Evolutionary conservation across 2,888 invertebrate species (phyloP).

Genomic region (Drosophila trichaetosa): DNA sequence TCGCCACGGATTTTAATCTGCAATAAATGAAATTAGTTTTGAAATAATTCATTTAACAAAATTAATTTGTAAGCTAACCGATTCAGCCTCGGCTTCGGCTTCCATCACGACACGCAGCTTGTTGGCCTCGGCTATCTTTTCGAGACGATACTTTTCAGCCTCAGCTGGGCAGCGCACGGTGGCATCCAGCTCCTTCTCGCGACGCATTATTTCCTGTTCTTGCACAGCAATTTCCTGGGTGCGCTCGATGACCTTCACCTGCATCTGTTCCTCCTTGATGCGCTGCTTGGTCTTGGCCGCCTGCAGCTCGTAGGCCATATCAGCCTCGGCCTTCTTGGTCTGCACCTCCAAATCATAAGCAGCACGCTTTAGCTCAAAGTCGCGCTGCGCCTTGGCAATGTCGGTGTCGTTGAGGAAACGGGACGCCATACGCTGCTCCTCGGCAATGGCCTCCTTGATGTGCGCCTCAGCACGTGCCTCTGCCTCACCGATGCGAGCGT

Average conservation of each 20-base stretch:
- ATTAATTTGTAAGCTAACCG: constrained; percentile 85
- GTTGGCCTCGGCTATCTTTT: constrained; percentile 97
- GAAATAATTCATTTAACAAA: neutral
- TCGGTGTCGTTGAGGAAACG: constrained; percentile 98
- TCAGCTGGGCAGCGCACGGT: constrained; percentile 97
- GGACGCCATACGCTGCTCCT: constrained; percentile 97
- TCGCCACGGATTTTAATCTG: constrained; percentile 91
- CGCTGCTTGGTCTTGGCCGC: constrained; percentile 98
- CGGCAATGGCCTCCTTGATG: constrained; percentile 94
- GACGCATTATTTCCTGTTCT: constrained; percentile 97
- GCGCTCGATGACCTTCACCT: constrained; percentile 95
- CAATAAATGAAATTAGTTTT: constrained; percentile 3
- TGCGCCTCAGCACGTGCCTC: constrained; percentile 95
- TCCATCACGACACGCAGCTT: constrained; percentile 94
- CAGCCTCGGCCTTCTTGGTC: constrained; percentile 94
- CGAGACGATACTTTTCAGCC: constrained; percentile 95
- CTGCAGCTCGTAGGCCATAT: constrained; percentile 96
- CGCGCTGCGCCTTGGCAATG: constrained; percentile 97
- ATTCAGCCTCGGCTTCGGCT: constrained; percentile 97
- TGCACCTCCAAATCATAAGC: constrained; percentile 98
- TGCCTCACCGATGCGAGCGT: constrained; percentile 98
- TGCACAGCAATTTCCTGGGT: constrained; percentile 97
- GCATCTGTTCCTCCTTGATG: constrained; percentile 99
- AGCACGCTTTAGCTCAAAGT: constrained; percentile 98
- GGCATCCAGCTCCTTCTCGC: constrained; percentile 96